phyloP scores from a whole-genome alignment of 2,888 invertebrate species.

The Leptura quadrifasciata region DNA sequence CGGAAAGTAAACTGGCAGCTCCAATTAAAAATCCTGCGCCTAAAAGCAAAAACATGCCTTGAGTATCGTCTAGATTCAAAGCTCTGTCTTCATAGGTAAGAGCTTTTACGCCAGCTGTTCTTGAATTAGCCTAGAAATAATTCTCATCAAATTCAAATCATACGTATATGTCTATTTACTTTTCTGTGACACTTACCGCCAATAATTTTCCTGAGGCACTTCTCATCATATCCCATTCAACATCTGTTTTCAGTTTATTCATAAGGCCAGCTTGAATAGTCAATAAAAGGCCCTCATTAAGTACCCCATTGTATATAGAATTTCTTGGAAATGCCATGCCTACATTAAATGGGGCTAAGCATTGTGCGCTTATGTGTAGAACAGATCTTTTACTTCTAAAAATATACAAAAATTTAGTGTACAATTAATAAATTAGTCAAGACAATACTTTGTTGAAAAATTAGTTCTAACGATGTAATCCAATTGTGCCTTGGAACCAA shows the following conservation, averaged over 20 bases:
- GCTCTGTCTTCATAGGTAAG: conserved; percentile 81
- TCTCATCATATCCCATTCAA: conserved; percentile 84
- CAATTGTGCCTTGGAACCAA: conserved; percentile 83
- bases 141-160: neutral
- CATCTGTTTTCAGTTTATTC: conserved; percentile 81
- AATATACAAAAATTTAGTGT: conserved; percentile 42
- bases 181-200: conserved; percentile 74
- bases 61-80: conserved; percentile 86
- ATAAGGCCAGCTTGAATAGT: conserved; percentile 82
- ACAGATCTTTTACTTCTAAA: conserved; percentile 78
- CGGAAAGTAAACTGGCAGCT: conserved; percentile 79
- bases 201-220: conserved; percentile 78
- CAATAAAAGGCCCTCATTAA: conserved; percentile 79
- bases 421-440: conserved; percentile 6
- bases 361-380: conserved; percentile 84
- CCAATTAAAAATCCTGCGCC: conserved; percentile 83
- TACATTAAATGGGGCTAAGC: conserved; percentile 84
- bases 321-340: conserved; percentile 80
- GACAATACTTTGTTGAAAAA: conserved; percentile 78
- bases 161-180: conserved; percentile 5
- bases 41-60: conserved; percentile 87
- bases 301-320: conserved; percentile 79
- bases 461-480: conserved; percentile 85
- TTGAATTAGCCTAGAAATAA: conserved; percentile 72
- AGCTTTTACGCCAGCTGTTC: conserved; percentile 72